phyloP scores from a whole-genome alignment of 2,888 invertebrate species.

The Pterobdella sp. region DNA sequence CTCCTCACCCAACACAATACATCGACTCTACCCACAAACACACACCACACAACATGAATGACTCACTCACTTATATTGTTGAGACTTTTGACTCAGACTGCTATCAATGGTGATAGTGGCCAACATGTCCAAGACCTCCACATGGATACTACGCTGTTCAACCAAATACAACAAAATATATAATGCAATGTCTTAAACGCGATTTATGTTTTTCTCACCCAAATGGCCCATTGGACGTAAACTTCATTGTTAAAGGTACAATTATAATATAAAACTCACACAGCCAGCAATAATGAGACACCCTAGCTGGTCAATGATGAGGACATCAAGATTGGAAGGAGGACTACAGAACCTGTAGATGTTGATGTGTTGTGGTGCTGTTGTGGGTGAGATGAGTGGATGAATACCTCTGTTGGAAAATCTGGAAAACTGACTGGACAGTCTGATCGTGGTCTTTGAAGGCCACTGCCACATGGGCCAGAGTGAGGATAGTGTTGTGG shows the following conservation, averaged over 20 bases:
- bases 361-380: neutral
- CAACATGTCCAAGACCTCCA: constrained; percentile 96
- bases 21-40: neutral
- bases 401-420: constrained; percentile 72
- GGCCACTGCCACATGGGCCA: constrained; percentile 81
- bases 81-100: constrained; percentile 51
- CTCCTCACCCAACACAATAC: neutral
- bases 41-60: neutral
- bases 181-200: no score
- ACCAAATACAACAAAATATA: neutral
- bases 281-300: constrained; percentile 84
- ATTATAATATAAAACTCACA: constrained; percentile 41
- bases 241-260: neutral
- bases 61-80: constrained; percentile 4
- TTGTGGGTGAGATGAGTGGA: neutral
- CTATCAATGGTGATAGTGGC: constrained; percentile 87
- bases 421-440: constrained; percentile 86
- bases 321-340: constrained; percentile 79
- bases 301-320: constrained; percentile 93
- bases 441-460: constrained; percentile 86
- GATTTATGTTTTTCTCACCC: neutral
- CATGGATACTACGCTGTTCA: constrained; percentile 61
- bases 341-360: constrained; percentile 67
- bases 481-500: constrained; percentile 89
- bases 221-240: neutral